Percentiles rank a stretch among this genome's conserved stretches.
These are phyloP conservation scores for Morpho achilles DNA, from an alignment of 2,888 invertebrate genomes.

Conservation along the genomic window DNA sequence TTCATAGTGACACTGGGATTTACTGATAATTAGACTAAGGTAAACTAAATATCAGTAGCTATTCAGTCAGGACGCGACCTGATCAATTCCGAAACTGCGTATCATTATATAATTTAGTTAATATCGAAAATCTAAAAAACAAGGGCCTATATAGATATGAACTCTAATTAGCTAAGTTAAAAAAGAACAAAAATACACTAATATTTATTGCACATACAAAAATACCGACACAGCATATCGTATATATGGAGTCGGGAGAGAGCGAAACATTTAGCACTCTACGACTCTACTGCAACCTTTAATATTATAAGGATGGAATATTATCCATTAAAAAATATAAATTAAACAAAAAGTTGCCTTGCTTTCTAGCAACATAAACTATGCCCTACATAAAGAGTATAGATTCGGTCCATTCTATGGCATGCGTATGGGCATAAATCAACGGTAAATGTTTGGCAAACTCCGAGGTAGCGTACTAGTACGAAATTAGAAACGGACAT, in stretches of 20 bases:
- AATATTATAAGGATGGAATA: constrained; percentile 16
- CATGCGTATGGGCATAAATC: not conserved
- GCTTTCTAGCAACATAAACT: constrained; percentile 36
- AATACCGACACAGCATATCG: constrained; percentile 54
- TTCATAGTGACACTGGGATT: no score
- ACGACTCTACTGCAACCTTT: constrained; percentile 35
- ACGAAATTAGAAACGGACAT: no score
- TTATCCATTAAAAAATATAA: constrained; percentile 5
- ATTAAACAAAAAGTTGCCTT: constrained; percentile 44
- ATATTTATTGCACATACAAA: constrained; percentile 75
- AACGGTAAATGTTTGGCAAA: no score
- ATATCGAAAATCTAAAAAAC: constrained; percentile 37
- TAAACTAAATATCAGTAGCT: not conserved
- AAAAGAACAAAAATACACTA: constrained; percentile 59
- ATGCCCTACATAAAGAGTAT: constrained; percentile 34
- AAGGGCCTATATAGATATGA: constrained; percentile 57
- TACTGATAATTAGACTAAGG: no score
- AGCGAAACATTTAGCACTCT: constrained; percentile 27
- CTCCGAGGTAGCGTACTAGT: no score
- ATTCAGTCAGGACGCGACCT: constrained; percentile 1
- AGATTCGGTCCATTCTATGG: constrained; percentile 26
- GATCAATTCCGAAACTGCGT: constrained; percentile 6
- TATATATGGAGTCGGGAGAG: constrained; percentile 35
- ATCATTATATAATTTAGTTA: constrained; percentile 20
- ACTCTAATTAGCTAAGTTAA: constrained; percentile 76